A percentile compares a stretch with the other conserved stretches of the same genome.
These are phyloP conservation scores for Grapholita molesta DNA, from an alignment of 1,140 invertebrate genomes.

Conservation along the genomic window DNA sequence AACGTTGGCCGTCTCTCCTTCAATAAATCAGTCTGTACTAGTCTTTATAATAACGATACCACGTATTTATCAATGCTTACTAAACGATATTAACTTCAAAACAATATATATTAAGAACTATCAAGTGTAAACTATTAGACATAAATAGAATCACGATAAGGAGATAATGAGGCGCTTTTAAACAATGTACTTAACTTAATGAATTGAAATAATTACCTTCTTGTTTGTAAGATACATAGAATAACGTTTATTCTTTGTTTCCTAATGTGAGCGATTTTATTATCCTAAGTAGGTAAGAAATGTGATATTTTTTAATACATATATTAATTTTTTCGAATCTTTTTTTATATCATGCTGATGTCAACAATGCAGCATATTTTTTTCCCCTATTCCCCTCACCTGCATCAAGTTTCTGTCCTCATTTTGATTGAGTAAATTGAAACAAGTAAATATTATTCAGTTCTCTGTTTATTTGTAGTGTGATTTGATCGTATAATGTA, in stretches of 20 bases:
- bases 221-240: too few species aligned
- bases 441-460: background rate
- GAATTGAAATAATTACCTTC: background rate
- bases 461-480: background rate
- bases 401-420: background rate
- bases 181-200: background rate
- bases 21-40: background rate
- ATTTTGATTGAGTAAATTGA: background rate
- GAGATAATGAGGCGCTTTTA: slow-evolving; percentile 16
- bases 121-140: slow-evolving; percentile 51
- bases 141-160: slow-evolving; percentile 70
- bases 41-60: slow-evolving; percentile 45
- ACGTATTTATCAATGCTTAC: slow-evolving; percentile 62
- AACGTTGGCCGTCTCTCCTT: too few species aligned
- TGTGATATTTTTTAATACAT: too few species aligned
- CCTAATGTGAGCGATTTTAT: too few species aligned
- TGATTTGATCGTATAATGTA: background rate
- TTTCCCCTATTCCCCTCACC: background rate
- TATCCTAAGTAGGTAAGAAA: too few species aligned
- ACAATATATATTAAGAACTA: slow-evolving; percentile 64
- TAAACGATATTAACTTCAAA: slow-evolving; percentile 68
- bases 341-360: background rate
- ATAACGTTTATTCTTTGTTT: too few species aligned
- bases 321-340: too few species aligned
- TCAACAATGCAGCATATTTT: background rate